Evolutionary conservation across 2,113 vertebrate species (phyloP), one percentile per base, ranked within the genome.

Genomic region (Esox niger): DNA sequence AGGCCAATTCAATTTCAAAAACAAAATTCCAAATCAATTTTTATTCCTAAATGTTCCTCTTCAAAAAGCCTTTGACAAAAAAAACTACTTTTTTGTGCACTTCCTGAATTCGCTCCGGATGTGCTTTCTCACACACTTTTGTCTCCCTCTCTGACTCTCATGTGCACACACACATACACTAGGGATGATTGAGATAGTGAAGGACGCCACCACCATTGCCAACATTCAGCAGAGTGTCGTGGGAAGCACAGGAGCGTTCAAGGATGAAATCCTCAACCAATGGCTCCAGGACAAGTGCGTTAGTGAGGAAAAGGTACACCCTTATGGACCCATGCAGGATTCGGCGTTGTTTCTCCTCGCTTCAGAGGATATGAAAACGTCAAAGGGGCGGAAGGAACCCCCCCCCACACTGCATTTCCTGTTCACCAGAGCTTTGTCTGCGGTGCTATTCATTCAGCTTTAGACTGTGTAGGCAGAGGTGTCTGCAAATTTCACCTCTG

Each of bases 131-230:
- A 9, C 17, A 2, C 21, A 7, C 47, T 7, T 55, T 21, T 10
- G 2, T 58, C 2, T 17, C 21, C 23, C 20, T 5, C 3, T 31
- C 3, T 43, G n/a, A 2, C 20, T 20, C 2, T 15, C 3, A 27
- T 15, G 3, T 27, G 13, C 57, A 13, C 27, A 20, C 30, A 26
- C 30, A 15, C 58, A 25, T 21, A 67, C 9, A 62, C 1, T 35
- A 99, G 98, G 98, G 69, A 98, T 99, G 95, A 99, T 99, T 0
- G 95, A 99, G 89, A 98, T 98, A 2, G 98, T 99, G 33, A 98
- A 98, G 81, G 95, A 99, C 7, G 96, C 98, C 70, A 96, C 93
- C n/a, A 99, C 97, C 20, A 98, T 99, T 47, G 97, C 97, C 52
- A 97, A 97, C 90, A 99, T 99, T 81, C 97, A 99, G 8, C 96